Evolutionary conservation across 2,113 vertebrate genomes (phyloP).

Genomic region (Edolisoma coerulescens): DNA sequence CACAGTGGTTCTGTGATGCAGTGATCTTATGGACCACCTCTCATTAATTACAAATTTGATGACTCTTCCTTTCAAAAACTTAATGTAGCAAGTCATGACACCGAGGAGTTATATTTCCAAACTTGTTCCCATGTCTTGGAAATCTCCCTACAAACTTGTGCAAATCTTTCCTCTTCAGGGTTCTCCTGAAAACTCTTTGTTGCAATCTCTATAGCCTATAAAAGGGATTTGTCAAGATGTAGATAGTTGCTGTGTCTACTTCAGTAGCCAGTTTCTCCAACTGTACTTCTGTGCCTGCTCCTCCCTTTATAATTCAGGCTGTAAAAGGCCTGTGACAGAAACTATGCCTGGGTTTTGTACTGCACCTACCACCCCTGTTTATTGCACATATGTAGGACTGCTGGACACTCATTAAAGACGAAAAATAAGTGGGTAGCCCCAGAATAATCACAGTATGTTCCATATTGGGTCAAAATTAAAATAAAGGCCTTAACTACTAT

Average conservation of each 20-base stretch:
- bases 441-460: background rate
- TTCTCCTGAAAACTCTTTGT: background rate
- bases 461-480: background rate
- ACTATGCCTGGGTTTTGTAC: background rate
- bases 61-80: background rate
- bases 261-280: background rate
- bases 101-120: background rate
- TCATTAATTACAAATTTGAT: background rate
- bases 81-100: background rate
- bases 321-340: background rate
- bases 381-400: background rate
- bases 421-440: background rate
- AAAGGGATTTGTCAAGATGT: background rate
- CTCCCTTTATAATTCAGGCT: background rate
- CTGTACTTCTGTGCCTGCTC: background rate
- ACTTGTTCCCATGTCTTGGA: background rate
- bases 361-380: background rate
- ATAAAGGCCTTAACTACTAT: background rate
- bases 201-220: background rate
- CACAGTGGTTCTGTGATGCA: background rate
- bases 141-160: background rate
- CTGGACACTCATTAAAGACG: background rate
- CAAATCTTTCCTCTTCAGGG: background rate
- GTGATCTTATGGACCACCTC: background rate
- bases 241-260: background rate